Evolutionary conservation across 2,113 vertebrate genomes (phyloP).

Genomic region (Picathartes gymnocephalus): DNA sequence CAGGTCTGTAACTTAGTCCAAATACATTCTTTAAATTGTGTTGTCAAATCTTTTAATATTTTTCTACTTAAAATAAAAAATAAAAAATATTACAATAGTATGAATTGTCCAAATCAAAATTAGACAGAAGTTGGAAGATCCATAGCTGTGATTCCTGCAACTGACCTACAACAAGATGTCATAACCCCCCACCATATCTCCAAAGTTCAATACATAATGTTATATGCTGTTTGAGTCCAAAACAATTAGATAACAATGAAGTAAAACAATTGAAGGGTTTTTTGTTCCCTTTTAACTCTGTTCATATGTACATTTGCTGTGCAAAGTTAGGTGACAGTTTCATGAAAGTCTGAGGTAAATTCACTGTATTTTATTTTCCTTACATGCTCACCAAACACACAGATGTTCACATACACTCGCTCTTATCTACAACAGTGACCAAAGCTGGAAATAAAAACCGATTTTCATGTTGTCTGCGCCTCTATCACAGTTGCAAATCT

Average conservation of each 20-base stretch:
- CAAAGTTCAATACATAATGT: conserved; percentile 16
- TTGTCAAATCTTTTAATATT: not conserved
- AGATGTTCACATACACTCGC: not conserved
- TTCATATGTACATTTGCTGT: not conserved
- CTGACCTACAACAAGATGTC: not conserved
- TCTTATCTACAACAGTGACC: not conserved
- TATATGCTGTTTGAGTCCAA: not conserved
- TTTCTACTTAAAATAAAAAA: not conserved
- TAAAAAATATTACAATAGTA: not conserved
- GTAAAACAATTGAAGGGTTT: not conserved
- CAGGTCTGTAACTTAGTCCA: not conserved
- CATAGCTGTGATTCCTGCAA: not conserved
- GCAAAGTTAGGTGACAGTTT: not conserved
- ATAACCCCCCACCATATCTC: not conserved
- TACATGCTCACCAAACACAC: not conserved
- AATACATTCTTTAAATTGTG: not conserved
- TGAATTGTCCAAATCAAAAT: not conserved
- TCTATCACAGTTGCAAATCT: not conserved
- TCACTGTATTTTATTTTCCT: not conserved
- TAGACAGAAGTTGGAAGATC: not conserved
- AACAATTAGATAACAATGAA: not conserved
- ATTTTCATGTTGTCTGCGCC: not conserved
- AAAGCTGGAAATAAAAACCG: not conserved
- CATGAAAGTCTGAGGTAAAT: not conserved
- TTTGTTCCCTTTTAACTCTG: conserved; percentile 15